Evolutionary conservation across 1,140 invertebrate genomes (phyloP), one percentile per base, ranked within the genome.

Genomic region (Philopotamus ludificatus): DNA sequence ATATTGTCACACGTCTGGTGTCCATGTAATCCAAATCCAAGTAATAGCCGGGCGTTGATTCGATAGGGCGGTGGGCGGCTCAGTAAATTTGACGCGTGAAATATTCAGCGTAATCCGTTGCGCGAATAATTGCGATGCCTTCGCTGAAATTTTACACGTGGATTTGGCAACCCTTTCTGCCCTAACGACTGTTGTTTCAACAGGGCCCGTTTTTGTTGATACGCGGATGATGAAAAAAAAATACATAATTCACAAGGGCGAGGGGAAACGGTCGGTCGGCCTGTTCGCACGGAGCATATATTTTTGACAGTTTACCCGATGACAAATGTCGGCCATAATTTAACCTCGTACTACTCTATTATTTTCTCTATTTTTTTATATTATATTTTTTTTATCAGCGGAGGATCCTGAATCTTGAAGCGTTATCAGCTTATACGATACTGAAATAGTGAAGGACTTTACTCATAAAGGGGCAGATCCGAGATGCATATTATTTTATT

Each of bases 231-330:
- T 21, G 12, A 23, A 55, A 55, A 55, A 39, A 55, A 55, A 55
- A 58, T 58, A 42, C 54, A 58, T 58, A 58, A 58, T 58, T 58
- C 54, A 58, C 54, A 21, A 58, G 41, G 25, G 54, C 34, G 54
- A 58, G 44, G 54, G 28, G 54, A 58, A 58, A 58, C 21, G 54
- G 28, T 58, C 54, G 54, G 34, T 22, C 34, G 21, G 54, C 18
- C 54, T 20, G 25, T 55, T 55, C 53, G 34, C 53, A 21, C 54
- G 54, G 54, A 58, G 54, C 54, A 58, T 58, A 58, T 58, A 58
- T 58, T 58, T 58, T 58, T 58, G 54, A 58, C 54, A 58, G 54
- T 58, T 58, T 39, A 39, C 2, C 39, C 54, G 26, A 39, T 58
- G 54, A 58, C 54, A 58, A 58, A 58, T 58, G 54, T 44, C 22